Conservation (phyloP, 2,797 vertebrate genomes). For the Sebastes iracundus region DNA sequence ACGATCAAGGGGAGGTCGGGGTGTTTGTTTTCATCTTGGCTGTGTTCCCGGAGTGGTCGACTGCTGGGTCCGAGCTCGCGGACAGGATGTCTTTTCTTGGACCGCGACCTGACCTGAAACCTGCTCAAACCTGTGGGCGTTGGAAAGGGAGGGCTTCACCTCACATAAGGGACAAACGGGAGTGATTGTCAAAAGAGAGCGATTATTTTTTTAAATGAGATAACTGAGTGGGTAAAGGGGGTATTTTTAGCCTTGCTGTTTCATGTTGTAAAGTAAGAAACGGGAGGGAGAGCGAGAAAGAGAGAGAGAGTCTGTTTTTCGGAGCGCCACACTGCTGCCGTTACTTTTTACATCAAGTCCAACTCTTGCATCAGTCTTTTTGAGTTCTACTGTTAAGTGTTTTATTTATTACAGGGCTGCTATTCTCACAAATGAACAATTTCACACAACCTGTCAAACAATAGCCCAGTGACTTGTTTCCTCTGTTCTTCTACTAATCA, state of each 20-base stretch:
- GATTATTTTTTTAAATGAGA: conserved; percentile 74
- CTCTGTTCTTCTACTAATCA: conserved; percentile 23
- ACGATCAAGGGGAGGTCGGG: conserved; percentile 38
- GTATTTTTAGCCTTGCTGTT: conserved; percentile 81
- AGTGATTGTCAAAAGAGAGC: conserved; percentile 66
- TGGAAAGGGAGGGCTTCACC: conserved; percentile 19
- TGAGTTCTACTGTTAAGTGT: conserved; percentile 89
- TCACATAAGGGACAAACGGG: conserved; percentile 46
- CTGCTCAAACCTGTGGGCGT: background rate
- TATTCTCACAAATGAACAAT: conserved; percentile 95
- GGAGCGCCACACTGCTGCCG: conserved; percentile 86
- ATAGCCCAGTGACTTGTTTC: conserved; percentile 51
- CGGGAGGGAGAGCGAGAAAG: conserved; percentile 35
- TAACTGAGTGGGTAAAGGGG: conserved; percentile 68
- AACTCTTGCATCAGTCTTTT: conserved; percentile 85
- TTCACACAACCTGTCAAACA: conserved; percentile 85
- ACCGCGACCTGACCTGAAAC: conserved; percentile 35
- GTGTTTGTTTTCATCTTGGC: conserved; percentile 20
- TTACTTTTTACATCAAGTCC: conserved; percentile 86
- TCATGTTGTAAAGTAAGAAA: conserved; percentile 76
- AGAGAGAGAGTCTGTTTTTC: conserved; percentile 56
- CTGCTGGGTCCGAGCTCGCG: conserved; percentile 42
- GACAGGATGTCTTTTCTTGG: conserved; percentile 41
- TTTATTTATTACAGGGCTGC: conserved; percentile 99
- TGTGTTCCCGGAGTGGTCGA: conserved; percentile 6